Evolutionary conservation across 2,797 vertebrate genomes (phyloP), one percentile per base, ranked within the genome.

Genomic region (Tokudaia muenninki): DNA sequence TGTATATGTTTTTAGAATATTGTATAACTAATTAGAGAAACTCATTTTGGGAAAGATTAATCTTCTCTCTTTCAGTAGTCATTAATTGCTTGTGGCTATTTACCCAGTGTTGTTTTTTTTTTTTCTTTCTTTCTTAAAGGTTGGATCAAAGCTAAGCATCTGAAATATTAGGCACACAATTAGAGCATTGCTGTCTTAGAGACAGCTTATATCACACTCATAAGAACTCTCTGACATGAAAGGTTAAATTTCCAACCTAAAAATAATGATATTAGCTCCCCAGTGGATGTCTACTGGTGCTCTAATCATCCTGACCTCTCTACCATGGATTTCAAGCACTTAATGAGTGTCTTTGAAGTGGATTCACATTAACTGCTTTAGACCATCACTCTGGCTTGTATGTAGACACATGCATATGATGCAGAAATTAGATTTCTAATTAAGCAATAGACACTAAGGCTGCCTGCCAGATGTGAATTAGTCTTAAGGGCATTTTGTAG

Each of bases 241-340:
- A 89, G 16, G 34, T 24, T 86, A 83, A 86, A 80, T 59, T 92
- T 94, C 94, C 1, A 94, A 78, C n/a, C 24, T 86, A 78, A 96
- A 97, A 96, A 94, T 97, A 97, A 92, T 96, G 82, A 52, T 59
- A 95, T 94, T 95, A 92, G 24, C 59, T 96, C 44, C 86, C n/a
- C n/a, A 63, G 44, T 88, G 55, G 37, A 90, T 47, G 94, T 87
- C 19, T 75, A 47, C 67, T 50, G 82, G 59, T 88, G 91, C 21
- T 93, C 91, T 94, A 92, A 90, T 90, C 44, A 95, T 94, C 80
- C 67, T 94, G 67, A 90, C 19, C 52, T 75, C 31, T 84, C 6
- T 88, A 3, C 19, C 17, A 29, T 44, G 4, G 7, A 65, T 98
- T 89, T 80, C 44, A 81, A 93, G 52, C 94, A 84, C 65, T 47